phyloP scores from a whole-genome alignment of 1,140 invertebrate genomes.

The Solen grandis region DNA sequence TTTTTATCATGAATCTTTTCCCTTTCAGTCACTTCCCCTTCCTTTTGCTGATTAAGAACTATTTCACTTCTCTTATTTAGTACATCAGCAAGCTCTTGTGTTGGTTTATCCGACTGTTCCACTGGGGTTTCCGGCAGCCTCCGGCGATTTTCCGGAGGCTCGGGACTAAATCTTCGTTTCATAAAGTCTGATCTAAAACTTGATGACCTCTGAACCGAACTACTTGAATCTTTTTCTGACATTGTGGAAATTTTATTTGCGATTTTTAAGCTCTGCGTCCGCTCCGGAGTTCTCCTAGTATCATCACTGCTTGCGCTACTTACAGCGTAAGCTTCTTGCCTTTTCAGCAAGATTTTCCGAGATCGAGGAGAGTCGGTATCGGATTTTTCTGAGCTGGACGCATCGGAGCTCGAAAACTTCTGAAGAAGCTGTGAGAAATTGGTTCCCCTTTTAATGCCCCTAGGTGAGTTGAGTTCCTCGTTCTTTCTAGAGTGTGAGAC shows the following conservation, averaged over 20 bases:
- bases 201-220: constrained; percentile 60
- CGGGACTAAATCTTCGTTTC: constrained; percentile 57
- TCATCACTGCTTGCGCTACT: constrained; percentile 61
- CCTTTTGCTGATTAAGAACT: constrained; percentile 61
- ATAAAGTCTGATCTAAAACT: constrained; percentile 68
- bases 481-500: constrained; percentile 13
- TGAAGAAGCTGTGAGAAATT: constrained; percentile 63
- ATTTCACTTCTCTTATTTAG: constrained; percentile 60
- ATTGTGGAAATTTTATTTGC: not conserved
- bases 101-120: constrained; percentile 57
- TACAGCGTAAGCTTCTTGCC: constrained; percentile 62
- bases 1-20: constrained; percentile 59
- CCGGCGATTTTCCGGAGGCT: constrained; percentile 40
- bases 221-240: constrained; percentile 25
- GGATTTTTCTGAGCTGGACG: constrained; percentile 59
- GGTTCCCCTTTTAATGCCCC: constrained; percentile 58
- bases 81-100: constrained; percentile 60
- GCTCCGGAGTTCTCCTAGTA: constrained; percentile 60
- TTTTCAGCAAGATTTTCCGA: constrained; percentile 53
- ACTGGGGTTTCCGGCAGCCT: constrained; percentile 34
- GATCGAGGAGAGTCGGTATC: constrained; percentile 53
- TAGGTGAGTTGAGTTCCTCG: constrained; percentile 49
- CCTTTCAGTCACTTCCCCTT: constrained; percentile 54
- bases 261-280: constrained; percentile 61
- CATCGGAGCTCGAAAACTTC: constrained; percentile 65